Percentiles rank a stretch among this genome's conserved stretches.
phyloP scores from a whole-genome alignment of 2,113 vertebrate species.

The Oncorhynchus nerka region DNA sequence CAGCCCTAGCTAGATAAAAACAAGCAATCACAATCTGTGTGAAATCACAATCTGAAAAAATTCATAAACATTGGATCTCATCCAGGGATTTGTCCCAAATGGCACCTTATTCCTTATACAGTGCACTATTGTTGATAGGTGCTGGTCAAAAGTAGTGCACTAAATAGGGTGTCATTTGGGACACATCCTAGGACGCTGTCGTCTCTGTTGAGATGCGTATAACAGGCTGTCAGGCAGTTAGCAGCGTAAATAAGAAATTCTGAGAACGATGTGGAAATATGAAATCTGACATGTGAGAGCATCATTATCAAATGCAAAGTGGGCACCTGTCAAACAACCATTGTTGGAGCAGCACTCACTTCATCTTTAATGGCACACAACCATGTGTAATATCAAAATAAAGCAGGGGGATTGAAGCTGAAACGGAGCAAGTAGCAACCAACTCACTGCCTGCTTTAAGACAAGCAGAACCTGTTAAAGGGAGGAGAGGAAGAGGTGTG shows the following conservation, averaged over 20 bases:
- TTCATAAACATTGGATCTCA: slow-evolving; percentile 23
- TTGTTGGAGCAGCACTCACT: slow-evolving; percentile 24
- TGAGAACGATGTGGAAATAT: slow-evolving; percentile 39
- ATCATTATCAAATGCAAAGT: slow-evolving; percentile 57
- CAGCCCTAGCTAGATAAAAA: no score
- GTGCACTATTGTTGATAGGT: no score
- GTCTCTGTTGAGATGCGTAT: slow-evolving; percentile 14
- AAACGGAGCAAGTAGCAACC: slow-evolving; percentile 13
- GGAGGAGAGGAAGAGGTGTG: no score
- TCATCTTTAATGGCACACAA: slow-evolving; percentile 47
- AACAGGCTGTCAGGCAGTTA: slow-evolving; percentile 23
- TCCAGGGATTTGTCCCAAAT: slow-evolving; percentile 8
- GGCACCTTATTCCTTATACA: not conserved
- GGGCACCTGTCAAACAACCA: slow-evolving; percentile 62
- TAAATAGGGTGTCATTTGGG: no score
- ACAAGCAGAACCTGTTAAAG: no score
- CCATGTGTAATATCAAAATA: slow-evolving; percentile 50
- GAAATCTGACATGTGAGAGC: slow-evolving; percentile 45
- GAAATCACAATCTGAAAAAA: slow-evolving; percentile 19
- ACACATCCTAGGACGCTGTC: not conserved
- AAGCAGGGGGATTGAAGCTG: slow-evolving; percentile 38
- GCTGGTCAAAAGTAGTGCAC: no score
- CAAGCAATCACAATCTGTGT: no score
- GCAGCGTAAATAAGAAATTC: slow-evolving; percentile 29
- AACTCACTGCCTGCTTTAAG: not conserved